Evolutionary conservation across 2,888 invertebrate species (phyloP).

Genomic region (Acanthococcus lagerstroemiae): DNA sequence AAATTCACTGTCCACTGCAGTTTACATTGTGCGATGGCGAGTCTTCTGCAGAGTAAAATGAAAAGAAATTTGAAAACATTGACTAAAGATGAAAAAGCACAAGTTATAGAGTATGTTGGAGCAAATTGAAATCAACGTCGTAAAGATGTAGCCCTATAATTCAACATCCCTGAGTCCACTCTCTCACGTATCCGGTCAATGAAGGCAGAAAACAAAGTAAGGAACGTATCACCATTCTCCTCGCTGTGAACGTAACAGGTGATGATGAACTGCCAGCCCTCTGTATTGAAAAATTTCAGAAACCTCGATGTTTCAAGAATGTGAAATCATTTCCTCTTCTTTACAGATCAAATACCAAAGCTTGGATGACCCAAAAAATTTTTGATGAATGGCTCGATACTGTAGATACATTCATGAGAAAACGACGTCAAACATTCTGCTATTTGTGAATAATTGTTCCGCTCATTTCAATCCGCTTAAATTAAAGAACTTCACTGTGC

Average conservation of each 20-base stretch:
- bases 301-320: constrained; percentile 38
- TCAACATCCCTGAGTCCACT: neutral
- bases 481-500: constrained; percentile 36
- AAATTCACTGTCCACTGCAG: neutral
- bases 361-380: constrained; percentile 41
- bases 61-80: neutral
- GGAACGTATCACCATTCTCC: constrained; percentile 33
- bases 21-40: neutral
- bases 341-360: constrained; percentile 38
- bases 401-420: constrained; percentile 31
- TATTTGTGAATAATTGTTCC: constrained; percentile 34
- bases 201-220: constrained; percentile 40
- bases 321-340: constrained; percentile 36
- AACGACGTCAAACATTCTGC: neutral
- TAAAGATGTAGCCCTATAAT: neutral
- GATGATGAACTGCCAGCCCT: neutral
- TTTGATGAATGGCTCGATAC: constrained; percentile 35
- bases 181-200: neutral
- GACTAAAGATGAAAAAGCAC: neutral
- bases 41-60: neutral
- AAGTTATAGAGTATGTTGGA: neutral
- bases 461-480: constrained; percentile 16
- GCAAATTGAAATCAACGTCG: neutral
- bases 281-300: constrained; percentile 34
- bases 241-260: constrained; percentile 4